Percentiles rank a stretch among this genome's conserved stretches.
Conservation (phyloP, 2,113 vertebrate genomes). For the Phasianus colchicus region DNA sequence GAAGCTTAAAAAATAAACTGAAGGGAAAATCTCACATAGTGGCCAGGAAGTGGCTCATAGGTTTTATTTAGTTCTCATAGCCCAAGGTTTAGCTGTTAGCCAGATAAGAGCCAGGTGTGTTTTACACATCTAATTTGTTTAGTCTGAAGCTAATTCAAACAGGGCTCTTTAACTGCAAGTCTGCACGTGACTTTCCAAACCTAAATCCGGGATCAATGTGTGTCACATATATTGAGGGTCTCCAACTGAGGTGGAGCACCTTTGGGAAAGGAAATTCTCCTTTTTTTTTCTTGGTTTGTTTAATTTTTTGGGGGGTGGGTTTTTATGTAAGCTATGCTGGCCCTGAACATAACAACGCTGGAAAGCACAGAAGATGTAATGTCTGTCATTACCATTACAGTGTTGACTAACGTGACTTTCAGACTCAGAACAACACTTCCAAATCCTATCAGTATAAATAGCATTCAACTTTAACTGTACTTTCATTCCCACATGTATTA, state of each 20-base stretch:
- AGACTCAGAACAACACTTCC: conserved; percentile 24
- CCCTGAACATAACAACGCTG: no score
- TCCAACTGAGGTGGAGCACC: conserved; percentile 12
- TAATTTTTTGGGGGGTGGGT: neutral
- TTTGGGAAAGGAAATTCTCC: neutral
- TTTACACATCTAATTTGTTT: conserved; percentile 86
- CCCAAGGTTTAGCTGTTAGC: conserved; percentile 71
- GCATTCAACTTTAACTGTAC: conserved; percentile 50
- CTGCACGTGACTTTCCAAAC: neutral
- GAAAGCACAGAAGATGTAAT: neutral
- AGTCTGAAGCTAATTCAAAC: conserved; percentile 82
- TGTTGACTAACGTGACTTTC: neutral
- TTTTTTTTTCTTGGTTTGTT: neutral
- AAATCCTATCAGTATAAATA: neutral
- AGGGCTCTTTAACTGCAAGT: conserved; percentile 24
- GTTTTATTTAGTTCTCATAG: conserved; percentile 76
- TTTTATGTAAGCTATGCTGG: neutral
- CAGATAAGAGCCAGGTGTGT: conserved; percentile 91
- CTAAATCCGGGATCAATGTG: neutral
- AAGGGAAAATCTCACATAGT: conserved; percentile 60
- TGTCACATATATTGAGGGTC: neutral
- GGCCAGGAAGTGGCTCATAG: conserved; percentile 70
- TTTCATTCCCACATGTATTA: conserved; percentile 50
- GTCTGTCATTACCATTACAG: neutral
- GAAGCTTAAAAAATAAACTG: conserved; percentile 79